Evolutionary conservation across 2,888 invertebrate species (phyloP), one percentile per base, ranked within the genome.

Genomic region (Plagodis dolabraria): DNA sequence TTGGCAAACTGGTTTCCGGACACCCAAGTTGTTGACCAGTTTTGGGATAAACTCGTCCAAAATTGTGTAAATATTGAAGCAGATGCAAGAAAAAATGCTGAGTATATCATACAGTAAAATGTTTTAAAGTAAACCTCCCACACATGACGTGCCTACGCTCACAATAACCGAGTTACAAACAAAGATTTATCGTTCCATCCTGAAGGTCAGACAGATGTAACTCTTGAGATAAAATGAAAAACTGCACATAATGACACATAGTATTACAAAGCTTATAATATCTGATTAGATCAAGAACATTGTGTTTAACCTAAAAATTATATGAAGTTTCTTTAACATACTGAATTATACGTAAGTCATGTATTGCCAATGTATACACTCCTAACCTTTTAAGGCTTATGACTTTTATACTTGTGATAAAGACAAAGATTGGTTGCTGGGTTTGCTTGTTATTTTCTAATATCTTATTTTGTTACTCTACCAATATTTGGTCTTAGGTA

Each of bases 131-230:
- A 58, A 63, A 64, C 63, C 47, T 58, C 69, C 69, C 65, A 69
- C 69, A 54, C 56, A 54, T 44, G 22, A 22, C 22, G 53, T 63
- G 61, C 65, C 67, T 63, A 69, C 65, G 67, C 67, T 61, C 47
- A 46, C 54, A 60, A 54, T 49, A 47, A 54, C 40, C 40, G 60
- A 60, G 60, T 54, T 62, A 64, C 61, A 66, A 66, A 63, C 59
- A 56, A 63, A 71, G 72, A 77, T 68, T 71, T 77, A 73, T 78
- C 74, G 70, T 75, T 71, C 54, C 65, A 56, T 66, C 58, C 60
- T 72, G 75, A 79, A 80, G 79, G 76, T 75, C 75, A 67, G 69
- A 57, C 62, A 72, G 73, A 80, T 79, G 65, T 68, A 65, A 61
- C 63, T 70, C 64, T 51, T 35, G 47, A 65, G 67, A 68, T 65